Evolutionary conservation across 2,888 invertebrate genomes (phyloP).

Genomic region (Hybos culiciformis): DNA sequence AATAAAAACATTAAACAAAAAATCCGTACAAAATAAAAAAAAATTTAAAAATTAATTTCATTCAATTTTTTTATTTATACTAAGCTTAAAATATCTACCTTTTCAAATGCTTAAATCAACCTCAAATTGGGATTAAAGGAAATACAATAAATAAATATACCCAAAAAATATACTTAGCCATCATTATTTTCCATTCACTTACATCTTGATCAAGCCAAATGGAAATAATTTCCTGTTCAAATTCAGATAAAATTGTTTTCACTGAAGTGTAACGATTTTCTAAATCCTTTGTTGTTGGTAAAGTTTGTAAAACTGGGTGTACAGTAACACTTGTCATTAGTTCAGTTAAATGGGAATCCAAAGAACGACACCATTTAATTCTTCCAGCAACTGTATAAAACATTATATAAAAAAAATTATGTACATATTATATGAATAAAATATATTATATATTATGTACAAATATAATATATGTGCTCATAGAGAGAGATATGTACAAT

Average conservation of each 20-base stretch:
- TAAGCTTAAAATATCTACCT: background rate
- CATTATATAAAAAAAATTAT: no score
- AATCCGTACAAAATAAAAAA: no score
- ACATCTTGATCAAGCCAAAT: slow-evolving; percentile 80
- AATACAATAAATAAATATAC: background rate
- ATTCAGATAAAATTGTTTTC: slow-evolving; percentile 54
- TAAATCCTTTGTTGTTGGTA: slow-evolving; percentile 60
- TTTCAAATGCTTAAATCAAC: background rate
- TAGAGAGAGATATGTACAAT: no score
- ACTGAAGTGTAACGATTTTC: slow-evolving; percentile 63
- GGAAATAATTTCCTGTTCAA: slow-evolving; percentile 65
- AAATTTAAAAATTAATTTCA: background rate
- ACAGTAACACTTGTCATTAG: slow-evolving; percentile 65
- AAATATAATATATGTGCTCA: no score
- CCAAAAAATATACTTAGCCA: background rate
- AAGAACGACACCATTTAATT: slow-evolving; percentile 69
- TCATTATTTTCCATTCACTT: no score
- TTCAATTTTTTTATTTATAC: no score
- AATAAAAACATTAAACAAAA: no score
- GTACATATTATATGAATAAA: no score
- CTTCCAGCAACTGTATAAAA: slow-evolving; percentile 86
- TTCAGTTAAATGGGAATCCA: slow-evolving; percentile 68
- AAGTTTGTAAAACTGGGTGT: slow-evolving; percentile 56
- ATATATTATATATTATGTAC: no score
- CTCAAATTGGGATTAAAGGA: no score